Conservation (phyloP, 1,140 invertebrate species). For the Limonius californicus region DNA sequence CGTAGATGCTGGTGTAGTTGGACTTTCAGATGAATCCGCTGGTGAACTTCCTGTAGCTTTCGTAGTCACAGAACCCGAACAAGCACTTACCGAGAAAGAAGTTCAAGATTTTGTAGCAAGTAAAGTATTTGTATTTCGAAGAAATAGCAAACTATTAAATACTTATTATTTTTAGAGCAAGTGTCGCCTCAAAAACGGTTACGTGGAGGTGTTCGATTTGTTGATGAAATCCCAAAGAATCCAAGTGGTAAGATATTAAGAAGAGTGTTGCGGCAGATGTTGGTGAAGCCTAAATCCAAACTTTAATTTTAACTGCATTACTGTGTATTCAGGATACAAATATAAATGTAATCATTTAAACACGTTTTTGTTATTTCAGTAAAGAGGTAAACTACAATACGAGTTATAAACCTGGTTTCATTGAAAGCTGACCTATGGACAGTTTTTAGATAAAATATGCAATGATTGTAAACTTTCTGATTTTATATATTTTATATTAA, state of each 20-base stretch:
- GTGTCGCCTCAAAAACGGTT: conserved; percentile 57
- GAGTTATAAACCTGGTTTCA: too few relatives aligned
- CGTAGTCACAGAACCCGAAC: conserved; percentile 55
- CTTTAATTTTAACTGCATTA: too few relatives aligned
- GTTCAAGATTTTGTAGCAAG: background rate
- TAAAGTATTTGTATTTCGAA: background rate
- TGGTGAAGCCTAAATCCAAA: too few relatives aligned
- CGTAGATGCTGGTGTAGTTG: conserved; percentile 67
- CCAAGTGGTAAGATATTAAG: conserved; percentile 43
- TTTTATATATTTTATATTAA: too few relatives aligned
- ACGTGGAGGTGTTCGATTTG: conserved; percentile 61
- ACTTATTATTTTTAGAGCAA: conserved; percentile 34
- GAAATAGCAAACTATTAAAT: too few relatives aligned
- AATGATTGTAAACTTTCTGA: too few relatives aligned
- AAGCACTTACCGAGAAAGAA: conserved; percentile 40
- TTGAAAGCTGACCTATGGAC: too few relatives aligned
- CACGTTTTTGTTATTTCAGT: too few relatives aligned
- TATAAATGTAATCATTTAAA: too few relatives aligned
- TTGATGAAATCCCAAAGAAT: conserved; percentile 59
- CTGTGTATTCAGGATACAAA: too few relatives aligned
- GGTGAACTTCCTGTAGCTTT: conserved; percentile 70
- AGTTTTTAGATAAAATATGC: too few relatives aligned
- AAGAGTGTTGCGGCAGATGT: conserved; percentile 1
- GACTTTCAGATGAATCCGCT: conserved; percentile 56
- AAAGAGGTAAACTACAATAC: too few relatives aligned